Base-by-base conservation (phyloP, 2,888 invertebrate species). In the Drosophila emarginata region DNA sequence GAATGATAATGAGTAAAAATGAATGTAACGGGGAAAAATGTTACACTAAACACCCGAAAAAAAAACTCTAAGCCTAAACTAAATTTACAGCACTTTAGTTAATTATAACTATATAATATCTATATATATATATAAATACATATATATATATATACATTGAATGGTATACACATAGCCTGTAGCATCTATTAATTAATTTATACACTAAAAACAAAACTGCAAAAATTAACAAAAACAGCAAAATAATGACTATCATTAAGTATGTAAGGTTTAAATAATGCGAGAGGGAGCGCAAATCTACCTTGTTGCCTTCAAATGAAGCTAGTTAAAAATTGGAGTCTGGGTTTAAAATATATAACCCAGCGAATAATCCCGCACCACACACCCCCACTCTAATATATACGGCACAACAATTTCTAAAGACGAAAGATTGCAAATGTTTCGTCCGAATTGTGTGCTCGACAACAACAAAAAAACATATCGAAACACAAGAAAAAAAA, bases 261-360 rank as follows among this genome's bases (percentile, higher is more conserved):
- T 45, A 45, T 45, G 45, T 45, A 45, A 45, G 45, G 21, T 45
- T 45, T 76, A 73, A 70, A 67, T 60, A 72, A 78, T 75, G 83
- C 80, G 86, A 67, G 60, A 52, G 67, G 70, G 58, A 64, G 68
- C 81, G 87, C 80, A 77, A 75, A 87, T 83, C 89, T 89, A 90
- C 90, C 90, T 90, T 90, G 89, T 90, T 90, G 90, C 90, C 90
- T 90, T 90, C 90, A 90, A 89, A 90, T 85, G 90, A 90, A 90
- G 90, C 90, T 90, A 90, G 90, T 89, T 81, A 76, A 79, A 85
- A 76, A 77, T 65, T 77, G 67, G 73, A 53, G 63, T 67, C 67
- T 72, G 73, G 73, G 54, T 12, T 5, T 14, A 40, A 60, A 64
- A 61, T 36, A 28, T 14, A 18, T 28, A 56, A 56, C 66, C 54